Percentiles rank a stretch among this genome's conserved stretches.
Conservation (phyloP, 2,113 vertebrate genomes). For the Neodontobutis hainanensis region DNA sequence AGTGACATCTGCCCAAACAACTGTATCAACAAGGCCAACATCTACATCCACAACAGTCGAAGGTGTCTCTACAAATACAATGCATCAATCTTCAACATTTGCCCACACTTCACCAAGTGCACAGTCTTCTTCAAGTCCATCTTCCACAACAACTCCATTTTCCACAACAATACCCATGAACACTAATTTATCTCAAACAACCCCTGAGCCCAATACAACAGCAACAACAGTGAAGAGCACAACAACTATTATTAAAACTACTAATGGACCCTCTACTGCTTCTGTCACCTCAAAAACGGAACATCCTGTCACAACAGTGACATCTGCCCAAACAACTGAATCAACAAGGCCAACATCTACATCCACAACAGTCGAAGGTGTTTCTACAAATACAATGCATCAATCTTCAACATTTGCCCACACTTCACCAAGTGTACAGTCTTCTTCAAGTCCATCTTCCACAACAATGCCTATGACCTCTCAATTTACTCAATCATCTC, state of each 20-base stretch:
- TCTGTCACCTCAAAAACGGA: not conserved
- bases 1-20: not conserved
- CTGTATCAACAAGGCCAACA: not conserved
- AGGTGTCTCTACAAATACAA: not conserved
- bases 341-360: not conserved
- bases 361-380: not conserved
- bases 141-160: not conserved
- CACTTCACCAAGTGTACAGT: not conserved
- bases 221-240: not conserved
- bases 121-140: not conserved
- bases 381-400: not conserved
- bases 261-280: not conserved
- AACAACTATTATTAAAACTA: fast-evolving
- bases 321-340: not conserved
- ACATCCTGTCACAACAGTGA: not conserved
- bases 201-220: not conserved
- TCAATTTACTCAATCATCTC: not conserved
- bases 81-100: not conserved
- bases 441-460: not conserved
- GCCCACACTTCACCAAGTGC: not conserved
- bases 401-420: not conserved
- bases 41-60: not conserved
- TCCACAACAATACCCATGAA: not conserved
- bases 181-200: not conserved
- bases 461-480: not conserved